Base-by-base conservation (phyloP, 2,888 invertebrate genomes). In the Elysia crispata region DNA sequence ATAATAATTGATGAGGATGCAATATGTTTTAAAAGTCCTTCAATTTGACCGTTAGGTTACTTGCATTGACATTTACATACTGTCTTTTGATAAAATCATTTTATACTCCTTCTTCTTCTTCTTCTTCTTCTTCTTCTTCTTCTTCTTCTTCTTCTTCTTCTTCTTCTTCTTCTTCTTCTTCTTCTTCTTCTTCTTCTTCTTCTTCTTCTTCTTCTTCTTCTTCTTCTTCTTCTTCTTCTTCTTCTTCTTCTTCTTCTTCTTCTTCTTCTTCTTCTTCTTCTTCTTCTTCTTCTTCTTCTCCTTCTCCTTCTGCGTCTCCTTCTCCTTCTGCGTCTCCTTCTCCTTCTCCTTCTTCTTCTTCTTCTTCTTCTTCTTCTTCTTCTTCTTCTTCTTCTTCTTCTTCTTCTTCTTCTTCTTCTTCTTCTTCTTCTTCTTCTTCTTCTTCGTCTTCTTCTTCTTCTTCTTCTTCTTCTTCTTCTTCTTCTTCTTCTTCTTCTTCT, bases 41-140 rank as follows among this genome's bases (percentile, higher is more conserved):
- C n/a, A n/a, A n/a, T n/a, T n/a, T n/a, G n/a, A n/a, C n/a, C n/a
- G n/a, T n/a, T n/a, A n/a, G n/a, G n/a, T n/a, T n/a, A n/a, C n/a
- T n/a, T n/a, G n/a, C n/a, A n/a, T n/a, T n/a, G n/a, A n/a, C n/a
- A n/a, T n/a, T n/a, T n/a, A n/a, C n/a, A n/a, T n/a, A n/a, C 60
- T 60, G 25, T 25, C n/a, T 60, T 23, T 23, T 6, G 60, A 11
- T n/a, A 11, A 11, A 6, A 60, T n/a, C n/a, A n/a, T n/a, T n/a
- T n/a, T n/a, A n/a, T n/a, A n/a, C n/a, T 54, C 18, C 31, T 31
- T 69, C 31, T 3, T 33, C 15, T 49, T 49, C 50, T 49, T 72
- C 72, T 72, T 72, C 72, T 72, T 49, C 50, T 72, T 49, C 50
- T 49, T 72, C 72, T 72, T 49, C 50, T 49, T 72, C 50, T 72